phyloP scores from a whole-genome alignment of 2,113 vertebrate genomes.

The Ahaetulla prasina region DNA sequence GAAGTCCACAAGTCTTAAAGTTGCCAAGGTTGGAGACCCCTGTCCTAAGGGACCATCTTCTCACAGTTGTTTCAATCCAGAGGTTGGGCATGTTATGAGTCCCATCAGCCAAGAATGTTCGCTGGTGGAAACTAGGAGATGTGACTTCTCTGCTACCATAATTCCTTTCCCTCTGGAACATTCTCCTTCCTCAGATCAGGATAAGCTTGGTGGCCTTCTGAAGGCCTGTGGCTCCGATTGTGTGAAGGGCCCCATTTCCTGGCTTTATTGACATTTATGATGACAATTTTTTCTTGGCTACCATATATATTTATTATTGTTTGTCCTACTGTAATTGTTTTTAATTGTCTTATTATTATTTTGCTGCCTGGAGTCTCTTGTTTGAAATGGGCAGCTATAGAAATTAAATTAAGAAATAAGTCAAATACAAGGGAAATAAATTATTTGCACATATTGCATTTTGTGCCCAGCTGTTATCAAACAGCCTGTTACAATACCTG shows the following conservation, averaged over 20 bases:
- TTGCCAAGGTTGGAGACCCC: no score
- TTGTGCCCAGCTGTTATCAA: not conserved
- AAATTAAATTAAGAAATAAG: not conserved
- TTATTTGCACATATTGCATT: not conserved
- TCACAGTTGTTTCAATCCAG: not conserved
- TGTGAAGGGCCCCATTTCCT: not conserved
- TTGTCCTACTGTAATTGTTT: not conserved
- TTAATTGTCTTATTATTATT: not conserved
- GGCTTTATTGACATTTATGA: not conserved
- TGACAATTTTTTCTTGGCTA: not conserved
- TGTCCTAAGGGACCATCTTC: not conserved
- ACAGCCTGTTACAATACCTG: not conserved
- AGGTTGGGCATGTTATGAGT: not conserved
- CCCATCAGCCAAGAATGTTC: not conserved
- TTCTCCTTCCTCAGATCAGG: not conserved
- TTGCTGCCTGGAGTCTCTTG: not conserved
- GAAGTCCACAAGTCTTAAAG: no score
- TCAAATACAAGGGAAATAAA: not conserved
- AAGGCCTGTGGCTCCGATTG: no score
- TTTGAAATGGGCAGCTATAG: not conserved
- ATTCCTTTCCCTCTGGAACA: no score
- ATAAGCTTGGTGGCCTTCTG: not conserved
- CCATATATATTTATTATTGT: not conserved
- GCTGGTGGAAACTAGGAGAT: not conserved
- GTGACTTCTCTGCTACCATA: not conserved